These are phyloP conservation scores for Chelonoidis abingdonii DNA, from an alignment of 2,113 vertebrate genomes.

Conservation along the genomic window DNA sequence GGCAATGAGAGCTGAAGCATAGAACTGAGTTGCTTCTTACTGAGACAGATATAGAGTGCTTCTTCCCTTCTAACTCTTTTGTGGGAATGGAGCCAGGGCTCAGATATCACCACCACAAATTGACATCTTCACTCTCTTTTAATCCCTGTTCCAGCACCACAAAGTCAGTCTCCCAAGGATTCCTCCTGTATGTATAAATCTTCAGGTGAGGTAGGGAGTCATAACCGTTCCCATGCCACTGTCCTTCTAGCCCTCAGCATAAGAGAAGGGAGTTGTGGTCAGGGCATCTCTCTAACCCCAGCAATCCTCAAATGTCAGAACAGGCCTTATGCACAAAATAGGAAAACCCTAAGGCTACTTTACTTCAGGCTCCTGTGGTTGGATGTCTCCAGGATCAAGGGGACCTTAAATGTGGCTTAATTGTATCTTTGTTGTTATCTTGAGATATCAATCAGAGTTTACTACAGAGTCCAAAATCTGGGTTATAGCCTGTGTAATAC, in stretches of 20 bases:
- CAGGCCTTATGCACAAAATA: not conserved
- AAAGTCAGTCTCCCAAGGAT: not conserved
- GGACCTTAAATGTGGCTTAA: not conserved
- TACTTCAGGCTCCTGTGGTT: not conserved
- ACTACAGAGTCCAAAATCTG: not conserved
- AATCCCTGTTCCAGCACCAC: not conserved
- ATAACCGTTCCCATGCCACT: not conserved
- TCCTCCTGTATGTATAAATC: not conserved
- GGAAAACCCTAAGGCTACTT: not conserved
- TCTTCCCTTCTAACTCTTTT: not conserved
- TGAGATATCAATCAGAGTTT: not conserved
- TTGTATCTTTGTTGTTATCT: not conserved
- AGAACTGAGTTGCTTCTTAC: not conserved
- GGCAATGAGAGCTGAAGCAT: not conserved
- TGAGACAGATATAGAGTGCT: not conserved
- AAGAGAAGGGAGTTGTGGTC: not conserved
- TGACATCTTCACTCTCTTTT: not conserved
- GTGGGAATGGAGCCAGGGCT: not conserved
- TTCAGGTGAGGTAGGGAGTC: not conserved
- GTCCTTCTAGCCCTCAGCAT: not conserved
- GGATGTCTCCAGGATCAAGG: not conserved
- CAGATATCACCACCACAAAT: not conserved
- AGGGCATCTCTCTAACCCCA: not conserved
- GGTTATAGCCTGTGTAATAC: not conserved
- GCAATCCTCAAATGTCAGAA: not conserved